Conservation (phyloP, 2,797 vertebrate genomes). For the Merluccius polli region DNA sequence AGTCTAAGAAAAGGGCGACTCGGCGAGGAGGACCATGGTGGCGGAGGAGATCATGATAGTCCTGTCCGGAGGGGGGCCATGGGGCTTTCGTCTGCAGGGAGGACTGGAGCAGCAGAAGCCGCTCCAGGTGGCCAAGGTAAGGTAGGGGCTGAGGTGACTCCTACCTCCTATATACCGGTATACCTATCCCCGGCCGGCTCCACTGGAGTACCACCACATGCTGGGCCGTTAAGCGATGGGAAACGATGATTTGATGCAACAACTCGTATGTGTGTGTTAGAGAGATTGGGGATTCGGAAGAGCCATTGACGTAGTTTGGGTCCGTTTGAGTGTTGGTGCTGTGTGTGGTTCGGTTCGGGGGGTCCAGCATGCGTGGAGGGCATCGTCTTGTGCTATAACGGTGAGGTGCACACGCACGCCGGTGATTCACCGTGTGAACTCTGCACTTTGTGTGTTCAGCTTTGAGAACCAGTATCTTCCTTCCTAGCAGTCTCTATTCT, state of each 20-base stretch:
- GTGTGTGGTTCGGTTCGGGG: conserved; percentile 30
- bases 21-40: conserved; percentile 75
- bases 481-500: conserved; percentile 7
- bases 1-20: conserved; percentile 1
- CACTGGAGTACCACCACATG: neutral
- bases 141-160: neutral
- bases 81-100: conserved; percentile 98
- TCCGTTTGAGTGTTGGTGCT: conserved; percentile 4
- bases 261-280: neutral
- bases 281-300: neutral
- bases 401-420: conserved; percentile 30
- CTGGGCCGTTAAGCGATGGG: conserved; percentile 20
- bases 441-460: conserved; percentile 32
- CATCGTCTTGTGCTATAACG: conserved; percentile 48
- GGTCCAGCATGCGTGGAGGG: conserved; percentile 46
- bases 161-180: too few species aligned
- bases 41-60: conserved; percentile 87
- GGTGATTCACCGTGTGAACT: conserved; percentile 54
- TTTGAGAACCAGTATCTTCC: conserved; percentile 22
- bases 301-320: neutral
- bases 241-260: neutral
- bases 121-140: conserved; percentile 98
- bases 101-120: conserved; percentile 91
- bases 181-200: too few species aligned
- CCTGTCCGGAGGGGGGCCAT: conserved; percentile 91